phyloP scores from a whole-genome alignment of 2,113 vertebrate genomes.

The Phyllopteryx taeniolatus region DNA sequence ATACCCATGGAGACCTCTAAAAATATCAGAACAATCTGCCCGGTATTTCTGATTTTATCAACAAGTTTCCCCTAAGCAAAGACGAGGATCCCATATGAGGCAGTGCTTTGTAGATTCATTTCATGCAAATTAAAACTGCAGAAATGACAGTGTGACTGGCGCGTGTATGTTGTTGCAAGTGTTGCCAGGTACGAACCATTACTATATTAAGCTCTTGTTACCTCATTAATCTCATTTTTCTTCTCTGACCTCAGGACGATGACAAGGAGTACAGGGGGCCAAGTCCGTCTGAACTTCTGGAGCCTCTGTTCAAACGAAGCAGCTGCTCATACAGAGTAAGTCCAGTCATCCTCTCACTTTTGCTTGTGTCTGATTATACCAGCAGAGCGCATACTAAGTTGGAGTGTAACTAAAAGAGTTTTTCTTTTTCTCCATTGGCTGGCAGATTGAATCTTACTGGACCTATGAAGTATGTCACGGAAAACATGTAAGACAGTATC shows the following conservation, averaged over 20 bases:
- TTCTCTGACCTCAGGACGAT: conserved; percentile 75
- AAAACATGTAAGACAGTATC: conserved; percentile 94
- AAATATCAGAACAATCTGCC: no score
- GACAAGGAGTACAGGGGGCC: conserved; percentile 86
- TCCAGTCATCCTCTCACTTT: conserved; percentile 18
- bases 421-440: conserved; percentile 5
- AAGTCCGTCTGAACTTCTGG: conserved; percentile 81
- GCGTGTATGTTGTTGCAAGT: not conserved
- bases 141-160: no score
- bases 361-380: not conserved
- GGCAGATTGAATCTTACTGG: conserved; percentile 98
- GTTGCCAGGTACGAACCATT: not conserved
- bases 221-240: not conserved
- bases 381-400: not conserved
- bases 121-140: no score
- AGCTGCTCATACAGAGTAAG: conserved; percentile 97
- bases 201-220: not conserved
- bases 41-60: no score
- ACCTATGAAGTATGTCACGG: conserved; percentile 97
- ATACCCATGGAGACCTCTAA: no score
- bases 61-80: no score
- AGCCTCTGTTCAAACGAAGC: conserved; percentile 93
- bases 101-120: no score
- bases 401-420: conserved; percentile 1
- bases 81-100: no score